phyloP scores from a whole-genome alignment of 2,888 invertebrate species.

The Calliphora vomitoria region DNA sequence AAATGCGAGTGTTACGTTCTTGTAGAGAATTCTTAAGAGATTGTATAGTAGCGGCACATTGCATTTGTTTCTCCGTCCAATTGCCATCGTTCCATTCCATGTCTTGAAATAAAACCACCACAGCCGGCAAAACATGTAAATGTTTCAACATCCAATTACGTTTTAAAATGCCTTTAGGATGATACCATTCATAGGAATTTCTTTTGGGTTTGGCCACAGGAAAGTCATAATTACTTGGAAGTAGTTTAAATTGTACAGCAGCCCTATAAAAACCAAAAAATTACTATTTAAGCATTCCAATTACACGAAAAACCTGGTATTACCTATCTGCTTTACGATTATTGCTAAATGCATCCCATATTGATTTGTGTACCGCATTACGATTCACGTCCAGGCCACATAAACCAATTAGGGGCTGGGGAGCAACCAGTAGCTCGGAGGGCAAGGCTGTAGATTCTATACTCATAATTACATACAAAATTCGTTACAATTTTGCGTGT shows the following conservation, averaged over 20 bases:
- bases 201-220: slow-evolving; percentile 94
- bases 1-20: slow-evolving; percentile 88
- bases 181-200: slow-evolving; percentile 97
- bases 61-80: slow-evolving; percentile 97
- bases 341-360: slow-evolving; percentile 96
- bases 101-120: slow-evolving; percentile 97
- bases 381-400: slow-evolving; percentile 94
- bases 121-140: slow-evolving; percentile 94
- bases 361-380: slow-evolving; percentile 94
- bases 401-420: slow-evolving; percentile 94
- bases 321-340: slow-evolving; percentile 90
- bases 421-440: slow-evolving; percentile 92
- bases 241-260: slow-evolving; percentile 92
- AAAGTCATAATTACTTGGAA: slow-evolving; percentile 93
- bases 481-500: neutral
- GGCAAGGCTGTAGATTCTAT: slow-evolving; percentile 90
- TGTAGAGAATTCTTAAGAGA: slow-evolving; percentile 87
- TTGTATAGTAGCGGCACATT: slow-evolving; percentile 96
- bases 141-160: slow-evolving; percentile 98
- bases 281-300: neutral
- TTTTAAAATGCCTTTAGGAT: slow-evolving; percentile 96
- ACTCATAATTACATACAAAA: slow-evolving; percentile 84
- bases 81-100: slow-evolving; percentile 98
- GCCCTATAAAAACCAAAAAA: slow-evolving; percentile 85
- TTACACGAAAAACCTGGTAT: neutral